Evolutionary conservation across 2,113 vertebrate species (phyloP).

Genomic region (Lophochroa leadbeateri): DNA sequence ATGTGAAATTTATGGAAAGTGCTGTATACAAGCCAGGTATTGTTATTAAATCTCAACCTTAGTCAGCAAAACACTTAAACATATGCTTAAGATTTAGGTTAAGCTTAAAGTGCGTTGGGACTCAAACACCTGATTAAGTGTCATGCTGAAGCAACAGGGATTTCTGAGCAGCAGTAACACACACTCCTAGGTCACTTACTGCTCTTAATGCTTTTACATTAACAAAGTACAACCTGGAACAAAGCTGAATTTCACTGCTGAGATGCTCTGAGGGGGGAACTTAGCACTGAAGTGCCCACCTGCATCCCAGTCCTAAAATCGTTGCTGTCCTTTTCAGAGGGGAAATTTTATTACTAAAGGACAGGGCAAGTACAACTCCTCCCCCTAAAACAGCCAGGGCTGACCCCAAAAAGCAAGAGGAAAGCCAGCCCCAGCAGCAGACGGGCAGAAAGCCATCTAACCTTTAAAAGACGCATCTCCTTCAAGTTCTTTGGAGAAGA

Average conservation of each 20-base stretch:
- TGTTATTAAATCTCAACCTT: neutral
- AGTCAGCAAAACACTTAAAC: neutral
- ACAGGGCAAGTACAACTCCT: neutral
- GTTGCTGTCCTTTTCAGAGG: neutral
- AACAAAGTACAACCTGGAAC: neutral
- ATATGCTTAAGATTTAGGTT: neutral
- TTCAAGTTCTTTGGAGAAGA: neutral
- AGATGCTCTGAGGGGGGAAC: neutral
- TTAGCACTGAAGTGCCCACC: neutral
- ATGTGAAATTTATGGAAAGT: neutral
- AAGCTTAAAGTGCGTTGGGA: neutral
- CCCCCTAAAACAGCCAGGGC: neutral
- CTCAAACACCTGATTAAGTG: neutral
- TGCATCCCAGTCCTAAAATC: neutral
- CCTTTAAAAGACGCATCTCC: neutral
- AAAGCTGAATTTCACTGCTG: neutral
- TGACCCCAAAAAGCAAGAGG: neutral
- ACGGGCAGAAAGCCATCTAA: neutral
- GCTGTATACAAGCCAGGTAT: neutral
- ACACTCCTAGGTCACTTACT: neutral
- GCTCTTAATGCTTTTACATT: neutral
- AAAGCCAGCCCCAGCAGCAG: neutral
- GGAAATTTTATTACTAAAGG: neutral
- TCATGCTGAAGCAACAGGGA: neutral
- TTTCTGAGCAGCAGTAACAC: neutral